Conservation (phyloP, 2,888 invertebrate species). For the Coecobrya sp. region DNA sequence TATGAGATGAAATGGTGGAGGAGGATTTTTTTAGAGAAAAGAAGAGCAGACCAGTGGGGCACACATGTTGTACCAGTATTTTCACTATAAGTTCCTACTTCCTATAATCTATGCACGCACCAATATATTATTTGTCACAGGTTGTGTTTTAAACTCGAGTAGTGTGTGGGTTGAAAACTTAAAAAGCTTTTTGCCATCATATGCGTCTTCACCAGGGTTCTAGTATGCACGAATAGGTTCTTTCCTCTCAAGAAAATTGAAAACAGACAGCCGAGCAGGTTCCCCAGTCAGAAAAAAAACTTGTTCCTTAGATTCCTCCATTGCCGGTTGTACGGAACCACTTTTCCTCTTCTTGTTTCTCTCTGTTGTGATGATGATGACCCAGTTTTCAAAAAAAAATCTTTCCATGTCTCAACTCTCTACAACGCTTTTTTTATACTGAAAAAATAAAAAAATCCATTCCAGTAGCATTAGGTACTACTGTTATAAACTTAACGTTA, state of each 20-base stretch:
- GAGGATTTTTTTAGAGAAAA: constrained; percentile 2
- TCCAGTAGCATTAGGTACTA: background rate
- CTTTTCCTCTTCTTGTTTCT: constrained; percentile 33
- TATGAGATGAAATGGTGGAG: background rate
- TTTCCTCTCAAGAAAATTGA: constrained; percentile 55
- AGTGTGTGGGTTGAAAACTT: constrained; percentile 67
- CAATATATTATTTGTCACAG: constrained; percentile 41
- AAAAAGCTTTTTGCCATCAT: constrained; percentile 39
- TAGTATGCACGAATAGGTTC: constrained; percentile 46
- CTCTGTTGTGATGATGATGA: constrained; percentile 34
- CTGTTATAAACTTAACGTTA: background rate
- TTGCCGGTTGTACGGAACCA: constrained; percentile 47
- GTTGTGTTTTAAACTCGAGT: constrained; percentile 41
- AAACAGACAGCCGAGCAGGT: constrained; percentile 50
- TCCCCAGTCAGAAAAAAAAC: constrained; percentile 35
- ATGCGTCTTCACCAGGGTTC: background rate
- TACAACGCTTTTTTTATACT: background rate
- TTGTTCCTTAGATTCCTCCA: constrained; percentile 12
- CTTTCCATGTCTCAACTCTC: constrained; percentile 41
- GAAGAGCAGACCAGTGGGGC: constrained; percentile 51
- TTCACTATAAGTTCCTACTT: constrained; percentile 9
- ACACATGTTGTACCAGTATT: constrained; percentile 50
- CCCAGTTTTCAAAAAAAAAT: constrained; percentile 71
- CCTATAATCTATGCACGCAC: background rate
- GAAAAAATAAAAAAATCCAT: constrained; percentile 28